Percentiles rank a stretch among this genome's conserved stretches.
Conservation (phyloP, 2,113 vertebrate species). For the Tachycineta bicolor region DNA sequence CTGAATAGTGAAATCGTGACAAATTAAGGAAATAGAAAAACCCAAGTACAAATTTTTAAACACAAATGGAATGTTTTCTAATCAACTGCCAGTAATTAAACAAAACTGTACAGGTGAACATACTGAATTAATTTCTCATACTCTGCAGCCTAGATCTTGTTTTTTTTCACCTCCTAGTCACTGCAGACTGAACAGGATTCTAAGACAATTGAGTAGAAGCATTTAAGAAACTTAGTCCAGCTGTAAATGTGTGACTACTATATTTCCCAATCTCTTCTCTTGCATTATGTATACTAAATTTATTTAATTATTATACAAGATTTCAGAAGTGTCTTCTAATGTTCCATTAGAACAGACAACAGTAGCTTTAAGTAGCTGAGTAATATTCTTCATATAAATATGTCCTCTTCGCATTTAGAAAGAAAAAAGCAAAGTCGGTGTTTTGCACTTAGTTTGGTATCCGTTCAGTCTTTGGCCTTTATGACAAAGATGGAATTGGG, state of each 20-base stretch:
- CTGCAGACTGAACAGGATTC: neutral
- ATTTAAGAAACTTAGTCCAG: neutral
- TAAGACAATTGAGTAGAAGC: neutral
- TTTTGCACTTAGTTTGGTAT: neutral
- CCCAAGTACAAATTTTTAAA: neutral
- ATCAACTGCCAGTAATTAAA: neutral
- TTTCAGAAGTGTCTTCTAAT: neutral
- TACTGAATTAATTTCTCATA: neutral
- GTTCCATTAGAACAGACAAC: accelerated
- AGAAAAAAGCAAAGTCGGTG: accelerated
- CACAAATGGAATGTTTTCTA: neutral
- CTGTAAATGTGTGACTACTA: neutral
- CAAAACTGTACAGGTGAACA: neutral
- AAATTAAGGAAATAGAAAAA: neutral
- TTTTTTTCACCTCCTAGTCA: neutral
- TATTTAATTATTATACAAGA: neutral
- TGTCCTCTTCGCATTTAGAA: neutral
- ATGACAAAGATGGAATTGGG: neutral
- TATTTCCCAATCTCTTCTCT: neutral
- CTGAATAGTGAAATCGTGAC: neutral
- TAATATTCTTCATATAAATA: neutral
- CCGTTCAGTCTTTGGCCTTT: neutral
- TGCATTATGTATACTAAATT: neutral
- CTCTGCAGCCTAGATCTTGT: neutral
- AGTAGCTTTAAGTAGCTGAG: neutral